Percentiles rank a stretch among this genome's conserved stretches.
Conservation (phyloP, 2,113 vertebrate genomes). For the Xyliphius kryptos region DNA sequence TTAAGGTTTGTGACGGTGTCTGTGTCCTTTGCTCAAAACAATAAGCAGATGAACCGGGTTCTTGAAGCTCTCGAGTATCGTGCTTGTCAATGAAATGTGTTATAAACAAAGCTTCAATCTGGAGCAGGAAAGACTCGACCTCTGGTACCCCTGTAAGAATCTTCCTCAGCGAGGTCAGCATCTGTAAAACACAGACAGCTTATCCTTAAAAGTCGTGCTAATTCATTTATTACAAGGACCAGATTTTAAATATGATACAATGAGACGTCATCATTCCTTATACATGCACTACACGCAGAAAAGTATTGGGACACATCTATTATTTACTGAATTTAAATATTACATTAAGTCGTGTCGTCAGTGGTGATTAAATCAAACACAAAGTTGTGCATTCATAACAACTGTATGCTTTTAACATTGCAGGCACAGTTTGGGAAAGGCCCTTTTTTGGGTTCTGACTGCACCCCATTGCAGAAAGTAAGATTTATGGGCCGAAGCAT, state of each 20-base stretch:
- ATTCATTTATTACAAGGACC: not conserved
- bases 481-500: too few relatives aligned
- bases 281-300: too few relatives aligned
- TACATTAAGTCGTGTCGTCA: too few relatives aligned
- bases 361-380: too few relatives aligned
- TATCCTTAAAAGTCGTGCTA: not conserved
- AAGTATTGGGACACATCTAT: too few relatives aligned
- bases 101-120: slow-evolving; percentile 81
- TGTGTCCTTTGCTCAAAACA: slow-evolving; percentile 13
- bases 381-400: too few relatives aligned
- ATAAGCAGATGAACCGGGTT: slow-evolving; percentile 34
- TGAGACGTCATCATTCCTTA: too few relatives aligned
- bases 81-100: slow-evolving; percentile 68
- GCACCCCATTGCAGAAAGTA: too few relatives aligned
- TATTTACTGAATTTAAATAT: too few relatives aligned
- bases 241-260: not conserved
- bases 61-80: slow-evolving; percentile 32
- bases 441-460: too few relatives aligned
- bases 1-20: slow-evolving; percentile 26
- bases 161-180: slow-evolving; percentile 83
- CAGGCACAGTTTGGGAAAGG: too few relatives aligned
- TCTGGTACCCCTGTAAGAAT: slow-evolving; percentile 76
- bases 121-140: slow-evolving; percentile 75
- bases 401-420: too few relatives aligned
- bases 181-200: slow-evolving; percentile 57